Percentiles rank a stretch among this genome's conserved stretches.
These are phyloP conservation scores for Platynereis dumerilii DNA, from an alignment of 2,888 invertebrate genomes.

Conservation along the genomic window DNA sequence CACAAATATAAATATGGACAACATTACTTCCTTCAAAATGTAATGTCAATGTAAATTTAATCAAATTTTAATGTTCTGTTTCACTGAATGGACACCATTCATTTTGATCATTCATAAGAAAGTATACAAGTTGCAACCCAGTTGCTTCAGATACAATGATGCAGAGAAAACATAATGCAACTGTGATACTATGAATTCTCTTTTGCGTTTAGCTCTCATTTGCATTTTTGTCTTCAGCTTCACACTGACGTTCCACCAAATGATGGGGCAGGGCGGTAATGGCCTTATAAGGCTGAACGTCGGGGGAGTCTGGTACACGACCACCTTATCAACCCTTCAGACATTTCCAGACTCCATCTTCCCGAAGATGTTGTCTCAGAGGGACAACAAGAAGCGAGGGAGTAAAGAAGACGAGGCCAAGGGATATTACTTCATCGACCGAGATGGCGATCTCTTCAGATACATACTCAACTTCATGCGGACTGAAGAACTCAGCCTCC, in stretches of 20 bases:
- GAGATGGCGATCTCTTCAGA: constrained; percentile 95
- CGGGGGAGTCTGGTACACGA: constrained; percentile 94
- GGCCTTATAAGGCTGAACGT: constrained; percentile 88
- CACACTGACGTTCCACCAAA: not conserved
- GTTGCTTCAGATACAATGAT: no score
- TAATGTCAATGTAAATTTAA: no score
- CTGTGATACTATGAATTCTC: no score
- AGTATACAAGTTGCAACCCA: no score
- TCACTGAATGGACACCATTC: no score
- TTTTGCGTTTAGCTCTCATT: no score
- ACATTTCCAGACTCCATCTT: constrained; percentile 81
- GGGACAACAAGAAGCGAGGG: constrained; percentile 20
- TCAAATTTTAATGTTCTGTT: no score
- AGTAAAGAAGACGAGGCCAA: constrained; percentile 6
- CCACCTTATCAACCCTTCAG: constrained; percentile 80
- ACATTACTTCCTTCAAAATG: no score
- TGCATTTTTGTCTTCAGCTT: no score
- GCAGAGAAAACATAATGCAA: no score
- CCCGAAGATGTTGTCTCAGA: constrained; percentile 74
- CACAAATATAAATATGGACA: no score
- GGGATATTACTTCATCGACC: constrained; percentile 80
- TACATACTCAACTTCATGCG: constrained; percentile 95
- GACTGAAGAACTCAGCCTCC: constrained; percentile 82
- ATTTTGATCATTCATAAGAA: no score
- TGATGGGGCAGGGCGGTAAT: constrained; percentile 15